These are phyloP conservation scores for Nomada fucata DNA, from an alignment of 2,888 invertebrate species.

Conservation along the genomic window DNA sequence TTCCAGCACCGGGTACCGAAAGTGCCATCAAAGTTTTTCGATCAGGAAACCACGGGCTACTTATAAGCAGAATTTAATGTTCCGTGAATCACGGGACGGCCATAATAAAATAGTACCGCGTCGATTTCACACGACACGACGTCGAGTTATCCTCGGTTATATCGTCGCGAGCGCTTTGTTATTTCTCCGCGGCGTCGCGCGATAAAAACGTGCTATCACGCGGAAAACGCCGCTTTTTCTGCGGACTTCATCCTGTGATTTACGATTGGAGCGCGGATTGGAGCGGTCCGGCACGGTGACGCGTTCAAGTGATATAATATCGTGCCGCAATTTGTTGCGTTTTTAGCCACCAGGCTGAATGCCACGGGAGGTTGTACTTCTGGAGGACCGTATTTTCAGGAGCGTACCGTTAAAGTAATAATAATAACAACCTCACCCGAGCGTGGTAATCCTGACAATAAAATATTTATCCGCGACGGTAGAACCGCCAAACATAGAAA, in stretches of 20 bases:
- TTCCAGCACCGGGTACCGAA: background rate
- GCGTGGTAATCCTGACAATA: too few relatives aligned
- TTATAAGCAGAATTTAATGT: slow-evolving; percentile 19
- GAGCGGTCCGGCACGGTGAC: slow-evolving; percentile 3
- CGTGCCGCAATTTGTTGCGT: slow-evolving; percentile 23
- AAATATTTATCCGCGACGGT: too few relatives aligned
- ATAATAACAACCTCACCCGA: too few relatives aligned
- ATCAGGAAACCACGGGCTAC: background rate
- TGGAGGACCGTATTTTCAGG: background rate
- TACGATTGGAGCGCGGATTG: slow-evolving; percentile 36
- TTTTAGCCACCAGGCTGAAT: background rate
- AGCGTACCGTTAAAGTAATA: too few relatives aligned
- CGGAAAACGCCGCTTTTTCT: slow-evolving; percentile 34
- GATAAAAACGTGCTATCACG: slow-evolving; percentile 28
- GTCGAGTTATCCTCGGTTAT: slow-evolving; percentile 23
- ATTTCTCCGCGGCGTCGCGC: slow-evolving; percentile 2
- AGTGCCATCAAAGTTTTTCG: slow-evolving; percentile 17
- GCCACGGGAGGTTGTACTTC: background rate
- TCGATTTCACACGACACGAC: slow-evolving; percentile 2
- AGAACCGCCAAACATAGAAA: too few relatives aligned
- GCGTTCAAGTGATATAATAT: slow-evolving; percentile 47
- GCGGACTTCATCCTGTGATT: slow-evolving; percentile 36
- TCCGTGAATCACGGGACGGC: background rate
- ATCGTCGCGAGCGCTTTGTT: slow-evolving; percentile 4
- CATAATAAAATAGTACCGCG: background rate